These are phyloP conservation scores for Bursaphelenchus okinawaensis DNA, from an alignment of 2,888 invertebrate genomes.

Conservation along the genomic window DNA sequence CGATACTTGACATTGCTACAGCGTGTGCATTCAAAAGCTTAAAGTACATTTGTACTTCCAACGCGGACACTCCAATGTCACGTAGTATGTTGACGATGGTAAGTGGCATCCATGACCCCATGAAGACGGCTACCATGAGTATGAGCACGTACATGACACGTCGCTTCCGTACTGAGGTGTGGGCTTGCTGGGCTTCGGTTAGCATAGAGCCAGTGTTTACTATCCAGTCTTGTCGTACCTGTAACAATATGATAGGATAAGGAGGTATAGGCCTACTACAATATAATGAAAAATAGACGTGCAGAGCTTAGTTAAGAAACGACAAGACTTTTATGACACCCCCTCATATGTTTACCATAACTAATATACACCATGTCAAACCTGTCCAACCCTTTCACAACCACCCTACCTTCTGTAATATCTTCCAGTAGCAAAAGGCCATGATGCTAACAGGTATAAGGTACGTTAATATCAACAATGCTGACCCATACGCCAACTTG, in stretches of 20 bases:
- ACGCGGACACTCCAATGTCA: constrained; percentile 36
- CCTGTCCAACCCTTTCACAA: no score
- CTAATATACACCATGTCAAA: no score
- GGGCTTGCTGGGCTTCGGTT: constrained; percentile 54
- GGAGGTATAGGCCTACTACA: no score
- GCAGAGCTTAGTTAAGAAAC: no score
- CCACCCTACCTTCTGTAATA: constrained; percentile 54
- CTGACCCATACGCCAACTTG: constrained; percentile 28
- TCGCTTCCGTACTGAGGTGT: constrained; percentile 33
- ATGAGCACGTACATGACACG: constrained; percentile 46
- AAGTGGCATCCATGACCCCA: constrained; percentile 52
- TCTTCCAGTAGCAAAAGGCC: constrained; percentile 56
- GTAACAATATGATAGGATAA: background rate
- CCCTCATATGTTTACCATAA: no score
- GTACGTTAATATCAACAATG: constrained; percentile 47
- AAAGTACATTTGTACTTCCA: constrained; percentile 34
- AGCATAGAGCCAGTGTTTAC: constrained; percentile 54
- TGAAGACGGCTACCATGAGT: constrained; percentile 50
- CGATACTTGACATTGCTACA: constrained; percentile 54
- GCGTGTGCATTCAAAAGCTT: constrained; percentile 51
- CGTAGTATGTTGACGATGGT: constrained; percentile 51
- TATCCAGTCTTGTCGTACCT: constrained; percentile 45
- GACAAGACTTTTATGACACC: no score
- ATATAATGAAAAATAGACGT: no score
- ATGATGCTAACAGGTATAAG: constrained; percentile 50